Evolutionary conservation across 2,113 vertebrate genomes (phyloP).

Genomic region (Podiceps cristatus): DNA sequence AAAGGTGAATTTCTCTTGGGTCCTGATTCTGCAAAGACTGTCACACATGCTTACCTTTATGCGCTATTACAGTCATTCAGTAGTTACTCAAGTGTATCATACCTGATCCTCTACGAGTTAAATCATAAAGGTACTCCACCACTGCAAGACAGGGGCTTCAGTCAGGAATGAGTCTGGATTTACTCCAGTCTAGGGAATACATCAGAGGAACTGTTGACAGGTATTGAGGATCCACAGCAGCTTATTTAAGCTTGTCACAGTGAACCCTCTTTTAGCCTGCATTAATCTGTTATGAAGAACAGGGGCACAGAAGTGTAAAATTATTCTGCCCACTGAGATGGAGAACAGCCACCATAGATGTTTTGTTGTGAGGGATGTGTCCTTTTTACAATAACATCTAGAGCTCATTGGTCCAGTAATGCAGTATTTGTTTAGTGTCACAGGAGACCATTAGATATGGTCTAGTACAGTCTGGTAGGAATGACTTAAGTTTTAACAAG

Average conservation of each 20-base stretch:
- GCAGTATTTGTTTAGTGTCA: neutral
- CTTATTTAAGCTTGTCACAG: neutral
- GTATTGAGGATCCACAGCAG: neutral
- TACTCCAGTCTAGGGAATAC: neutral
- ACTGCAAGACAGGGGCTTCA: neutral
- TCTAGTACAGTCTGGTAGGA: neutral
- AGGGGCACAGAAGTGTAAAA: neutral
- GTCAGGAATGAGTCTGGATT: neutral
- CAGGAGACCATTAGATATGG: neutral
- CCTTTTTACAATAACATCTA: neutral
- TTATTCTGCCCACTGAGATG: neutral
- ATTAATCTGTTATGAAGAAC: neutral
- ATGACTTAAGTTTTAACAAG: neutral
- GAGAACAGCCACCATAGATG: neutral
- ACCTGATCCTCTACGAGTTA: neutral
- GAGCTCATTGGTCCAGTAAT: neutral
- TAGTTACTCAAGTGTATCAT: neutral
- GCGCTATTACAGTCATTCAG: neutral
- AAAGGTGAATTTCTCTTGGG: neutral
- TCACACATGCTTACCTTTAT: neutral
- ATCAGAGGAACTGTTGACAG: neutral
- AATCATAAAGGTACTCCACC: neutral
- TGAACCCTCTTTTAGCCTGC: neutral
- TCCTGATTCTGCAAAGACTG: neutral
- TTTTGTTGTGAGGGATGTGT: neutral